Evolutionary conservation across 2,888 invertebrate species (phyloP).

Genomic region (Leptarthrus brevirostris): DNA sequence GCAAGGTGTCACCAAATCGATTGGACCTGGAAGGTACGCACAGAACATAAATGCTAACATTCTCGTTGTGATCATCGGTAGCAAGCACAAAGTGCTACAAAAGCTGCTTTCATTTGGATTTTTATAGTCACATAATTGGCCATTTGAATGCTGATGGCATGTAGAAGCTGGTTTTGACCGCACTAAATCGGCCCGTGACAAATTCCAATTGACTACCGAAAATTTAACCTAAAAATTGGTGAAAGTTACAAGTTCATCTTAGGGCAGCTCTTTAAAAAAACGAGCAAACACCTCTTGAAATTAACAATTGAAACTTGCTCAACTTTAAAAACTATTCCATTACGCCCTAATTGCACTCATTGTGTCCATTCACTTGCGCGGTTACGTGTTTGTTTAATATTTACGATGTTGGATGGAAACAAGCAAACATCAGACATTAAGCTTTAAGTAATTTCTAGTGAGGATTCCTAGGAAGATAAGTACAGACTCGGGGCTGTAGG

Average conservation of each 20-base stretch:
- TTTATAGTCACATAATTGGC: not conserved
- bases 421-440: not conserved
- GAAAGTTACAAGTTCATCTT: no score
- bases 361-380: not conserved
- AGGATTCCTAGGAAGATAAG: not conserved
- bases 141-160: not conserved
- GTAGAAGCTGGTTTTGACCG: not conserved
- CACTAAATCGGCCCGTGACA: not conserved
- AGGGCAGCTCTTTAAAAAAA: no score
- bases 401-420: not conserved
- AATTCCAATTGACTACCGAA: no score
- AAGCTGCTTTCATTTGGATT: not conserved
- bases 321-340: not conserved
- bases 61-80: not conserved
- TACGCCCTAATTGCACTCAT: not conserved
- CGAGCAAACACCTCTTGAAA: no score
- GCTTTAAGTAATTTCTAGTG: not conserved
- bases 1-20: not conserved
- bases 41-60: not conserved
- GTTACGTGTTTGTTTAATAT: conserved; percentile 3
- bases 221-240: no score
- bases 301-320: no score
- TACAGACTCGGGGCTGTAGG: not conserved
- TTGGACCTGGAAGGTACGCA: not conserved
- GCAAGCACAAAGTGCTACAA: not conserved